Base-by-base conservation (phyloP, 2,113 vertebrate species). In the Poeciliopsis prolifica region DNA sequence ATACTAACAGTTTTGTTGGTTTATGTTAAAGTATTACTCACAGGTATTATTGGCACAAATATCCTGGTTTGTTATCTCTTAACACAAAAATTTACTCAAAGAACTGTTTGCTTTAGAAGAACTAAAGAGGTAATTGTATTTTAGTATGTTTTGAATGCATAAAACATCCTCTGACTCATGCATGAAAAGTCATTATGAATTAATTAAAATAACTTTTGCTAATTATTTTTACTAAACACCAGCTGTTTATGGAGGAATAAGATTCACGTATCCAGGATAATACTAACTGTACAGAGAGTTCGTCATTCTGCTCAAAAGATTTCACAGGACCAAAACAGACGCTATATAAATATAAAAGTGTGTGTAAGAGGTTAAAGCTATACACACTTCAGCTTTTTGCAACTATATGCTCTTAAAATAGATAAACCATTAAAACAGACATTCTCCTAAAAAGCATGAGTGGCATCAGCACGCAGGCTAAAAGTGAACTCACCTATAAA, bases 401-500 rank as follows among this genome's bases (percentile, higher is more conserved):
- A 83, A 69, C 78, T 68, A 35, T 68, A 67, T 24, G 22, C 74
- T 67, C 63, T 83, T n/a, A 81, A 84, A 86, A 86, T 75, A 83
- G 78, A 74, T 70, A 66, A 79, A 22, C 13, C 70, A 64, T 81
- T 78, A 65, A 81, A 80, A 86, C 35, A 58, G 64, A 81, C 68
- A 51, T 65, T 80, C 75, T 76, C 64, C 77, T 76, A 75, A 88
- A 88, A 86, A 80, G 76, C 71, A 33, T 19, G 37, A 26, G 72
- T 68, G 75, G 71, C 75, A 86, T 77, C 80, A 80, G 76, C 72
- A 75, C 64, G 80, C 80, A 79, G 68, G 70, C 72, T 73, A 60
- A 84, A 82, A 84, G 80, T 62, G 68, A 83, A 93, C 93, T 66
- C 95, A 99, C 98, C 98, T 99, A 97, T 99, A 99, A 96, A 99